phyloP scores from a whole-genome alignment of 2,888 invertebrate species.

The Tenodera sinensis region DNA sequence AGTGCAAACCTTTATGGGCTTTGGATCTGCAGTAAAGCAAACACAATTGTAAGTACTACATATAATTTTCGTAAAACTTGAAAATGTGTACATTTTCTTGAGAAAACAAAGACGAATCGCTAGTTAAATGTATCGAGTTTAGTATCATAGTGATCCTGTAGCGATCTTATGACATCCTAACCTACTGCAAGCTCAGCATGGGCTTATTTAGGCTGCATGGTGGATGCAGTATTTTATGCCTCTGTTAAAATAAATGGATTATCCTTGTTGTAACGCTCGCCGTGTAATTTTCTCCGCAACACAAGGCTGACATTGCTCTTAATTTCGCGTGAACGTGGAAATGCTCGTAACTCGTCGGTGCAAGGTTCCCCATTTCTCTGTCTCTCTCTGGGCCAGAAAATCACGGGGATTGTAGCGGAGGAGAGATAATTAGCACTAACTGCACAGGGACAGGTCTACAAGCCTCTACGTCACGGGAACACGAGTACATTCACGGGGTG shows the following conservation, averaged over 20 bases:
- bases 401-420: neutral
- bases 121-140: too few species aligned
- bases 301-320: neutral
- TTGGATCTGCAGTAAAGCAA: too few species aligned
- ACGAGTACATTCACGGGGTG: neutral
- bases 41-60: too few species aligned
- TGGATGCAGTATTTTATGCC: neutral
- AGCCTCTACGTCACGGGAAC: neutral
- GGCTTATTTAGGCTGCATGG: neutral
- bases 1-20: too few species aligned
- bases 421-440: neutral
- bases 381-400: neutral
- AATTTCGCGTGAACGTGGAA: neutral
- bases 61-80: too few species aligned
- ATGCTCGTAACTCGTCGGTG: neutral
- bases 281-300: neutral
- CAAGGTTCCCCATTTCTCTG: neutral
- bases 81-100: too few species aligned
- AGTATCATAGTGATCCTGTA: neutral
- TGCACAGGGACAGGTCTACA: neutral
- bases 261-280: neutral
- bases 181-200: neutral
- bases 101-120: too few species aligned
- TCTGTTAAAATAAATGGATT: neutral
- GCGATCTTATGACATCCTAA: neutral